Evolutionary conservation across 2,888 invertebrate species (phyloP), one percentile per base, ranked within the genome.

Genomic region (Morpho achilles): DNA sequence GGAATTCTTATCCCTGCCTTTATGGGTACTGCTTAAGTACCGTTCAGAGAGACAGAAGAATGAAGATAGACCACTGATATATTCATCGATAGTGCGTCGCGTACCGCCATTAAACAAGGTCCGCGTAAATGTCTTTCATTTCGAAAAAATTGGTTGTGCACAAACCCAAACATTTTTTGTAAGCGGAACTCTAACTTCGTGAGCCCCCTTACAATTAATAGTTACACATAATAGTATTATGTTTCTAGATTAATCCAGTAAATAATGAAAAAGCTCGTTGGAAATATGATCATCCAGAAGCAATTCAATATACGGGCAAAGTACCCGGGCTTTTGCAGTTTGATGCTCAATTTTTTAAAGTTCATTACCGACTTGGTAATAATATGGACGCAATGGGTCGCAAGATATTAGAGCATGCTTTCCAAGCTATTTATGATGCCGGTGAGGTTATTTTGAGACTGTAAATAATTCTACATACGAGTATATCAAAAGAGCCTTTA

Each of bases 281-380:
- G 42, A 4, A 43, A 9, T 43, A 43, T 9, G 7, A 43, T 6
- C 42, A 43, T 43, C 42, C 42, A 2, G 42, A 43, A 43, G 8
- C 9, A 9, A 9, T 3, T 43, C 8, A 43, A 4, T 43, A 43
- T 5, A 43, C 42, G 3, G 96, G 96, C n/a, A 93, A 93, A 71
- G 73, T 94, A 0, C 86, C 91, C 3, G 85, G 90, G 7, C 75
- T 95, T 6, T 79, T 85, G 7, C 92, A 92, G 62, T 96, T 95
- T 67, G 95, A 95, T 73, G 94, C 94, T 0, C 92, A 93, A 9
- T 94, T 94, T 74, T 95, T 95, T 70, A 94, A 93, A 32, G 92
- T 94, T 6, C 93, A 94, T 71, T 92, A 91, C 61, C 92, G 93
- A 53, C 93, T 95, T 65, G 93, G 92, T 0, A 62, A 63, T 50